Evolutionary conservation across 2,797 vertebrate genomes (phyloP), one percentile per base, ranked within the genome.

Genomic region (Oreochromis mossambicus): DNA sequence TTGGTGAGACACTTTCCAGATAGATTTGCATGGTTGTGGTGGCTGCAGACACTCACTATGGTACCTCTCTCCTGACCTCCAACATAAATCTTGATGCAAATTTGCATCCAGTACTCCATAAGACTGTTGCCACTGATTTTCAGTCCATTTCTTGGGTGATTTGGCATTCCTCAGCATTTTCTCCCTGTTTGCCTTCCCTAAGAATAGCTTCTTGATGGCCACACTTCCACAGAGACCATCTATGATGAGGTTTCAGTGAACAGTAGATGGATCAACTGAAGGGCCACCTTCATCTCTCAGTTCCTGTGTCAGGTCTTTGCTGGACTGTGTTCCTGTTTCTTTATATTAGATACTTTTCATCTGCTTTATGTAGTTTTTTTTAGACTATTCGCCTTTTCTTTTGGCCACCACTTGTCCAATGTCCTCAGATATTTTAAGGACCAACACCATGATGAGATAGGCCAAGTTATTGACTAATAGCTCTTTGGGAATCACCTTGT

Each of bases 1-100:
- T 17, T 3, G 1, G 26, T 0, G 8, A 32, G 61, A 68, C 19
- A 14, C 12, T 41, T 68, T 68, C 5, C 36, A 41, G 36, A 11
- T 68, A 41, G 36, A 24, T 14, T 5, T 41, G 2, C 32, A 63
- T 68, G 36, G 36, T 14, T 32, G 55, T 17, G 55, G 55, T 36
- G 56, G 32, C 32, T 61, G 17, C 32, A 61, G 56, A 19, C 9
- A 61, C 58, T 61, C 17, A n/a, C 32, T 61, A 19, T 36, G 5
- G 17, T 36, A 61, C 32, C 32, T 36, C 34, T n/a, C 32, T 36
- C 17, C 32, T 61, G 56, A 11, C 29, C 55, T 15, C 13, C 24
- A 55, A 14, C 24, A 55, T 14, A 55, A 26, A 55, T 8, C 12
- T 55, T 55, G 4, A 55, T 0, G 1, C 7, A 5, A 55, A 55